phyloP scores from a whole-genome alignment of 2,888 invertebrate genomes.

The Onthophagus sagittarius region DNA sequence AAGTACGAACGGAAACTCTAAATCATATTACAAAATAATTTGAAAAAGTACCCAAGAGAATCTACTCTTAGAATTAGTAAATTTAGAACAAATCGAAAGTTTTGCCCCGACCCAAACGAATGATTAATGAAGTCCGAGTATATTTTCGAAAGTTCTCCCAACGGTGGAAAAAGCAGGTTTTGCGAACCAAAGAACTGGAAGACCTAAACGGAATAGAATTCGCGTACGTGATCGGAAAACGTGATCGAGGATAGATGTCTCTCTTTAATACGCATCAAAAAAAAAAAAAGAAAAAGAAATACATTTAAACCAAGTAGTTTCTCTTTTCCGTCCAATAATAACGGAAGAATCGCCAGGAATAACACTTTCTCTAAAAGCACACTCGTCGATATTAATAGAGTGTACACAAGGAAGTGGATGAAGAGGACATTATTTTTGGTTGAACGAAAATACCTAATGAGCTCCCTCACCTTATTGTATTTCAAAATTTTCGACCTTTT shows the following conservation, averaged over 20 bases:
- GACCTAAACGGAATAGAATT: neutral
- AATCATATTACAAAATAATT: too few relatives aligned
- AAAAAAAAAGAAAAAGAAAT: neutral
- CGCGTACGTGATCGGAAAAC: neutral
- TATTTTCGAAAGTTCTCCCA: neutral
- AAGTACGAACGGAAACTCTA: too few relatives aligned
- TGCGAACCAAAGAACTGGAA: neutral
- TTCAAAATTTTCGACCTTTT: neutral
- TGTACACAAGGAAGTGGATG: neutral
- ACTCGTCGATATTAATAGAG: neutral
- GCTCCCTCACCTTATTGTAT: neutral
- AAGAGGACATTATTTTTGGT: neutral
- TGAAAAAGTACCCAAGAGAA: neutral
- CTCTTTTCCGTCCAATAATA: neutral
- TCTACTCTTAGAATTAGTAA: neutral
- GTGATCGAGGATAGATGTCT: neutral
- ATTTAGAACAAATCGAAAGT: neutral
- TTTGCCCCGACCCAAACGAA: neutral
- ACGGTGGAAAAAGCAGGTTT: neutral
- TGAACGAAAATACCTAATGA: neutral
- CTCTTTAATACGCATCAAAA: neutral
- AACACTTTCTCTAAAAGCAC: neutral
- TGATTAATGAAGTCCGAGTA: neutral
- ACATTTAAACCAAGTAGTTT: neutral
- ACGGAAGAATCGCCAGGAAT: neutral